Base-by-base conservation (phyloP, 2,888 invertebrate species). In the Callyntrura sp. region DNA sequence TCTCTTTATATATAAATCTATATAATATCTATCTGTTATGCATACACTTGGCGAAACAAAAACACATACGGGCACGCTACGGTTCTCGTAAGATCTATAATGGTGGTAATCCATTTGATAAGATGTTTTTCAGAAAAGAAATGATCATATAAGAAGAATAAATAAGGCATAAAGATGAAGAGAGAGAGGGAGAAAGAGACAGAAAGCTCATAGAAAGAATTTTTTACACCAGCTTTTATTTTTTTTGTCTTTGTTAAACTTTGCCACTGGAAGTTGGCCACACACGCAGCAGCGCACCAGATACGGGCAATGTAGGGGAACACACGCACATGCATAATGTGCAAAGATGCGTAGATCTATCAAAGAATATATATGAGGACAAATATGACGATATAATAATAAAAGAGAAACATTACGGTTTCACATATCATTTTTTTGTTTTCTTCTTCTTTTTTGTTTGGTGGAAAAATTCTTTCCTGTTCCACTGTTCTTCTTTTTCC, bases 401-500 rank as follows among this genome's bases (percentile, higher is more conserved):
- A 79, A 60, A 88, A 84, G 55, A 55, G 79, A 88, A 81, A 35
- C 85, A 85, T 89, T 79, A 84, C 35, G 79, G 85, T 79, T 81
- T 85, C 89, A 89, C 79, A 89, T 89, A 89, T 89, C 89, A 89
- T 85, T 45, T 73, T 20, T 55, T 79, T 43, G 14, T 12, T 60
- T 17, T 73, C n/a, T 28, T 4, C 55, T 45, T 62, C 57, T 45
- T 5, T 45, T 45, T 8, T 45, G 45, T 45, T 28, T 45, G 48
- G 17, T 35, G 51, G 28, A 48, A 73, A 86, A 86, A 20, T 48
- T 79, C 86, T 62, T 51, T 81, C 70, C 20, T 25, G 28, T 60
- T 70, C 62, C 55, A 62, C 65, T 76, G 51, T 76, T 76, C 76
- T 35, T 86, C 86, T 65, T 79, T 25, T 51, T 28, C 73, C 68